phyloP scores from a whole-genome alignment of 2,113 vertebrate species.

The Nematolebias whitei region DNA sequence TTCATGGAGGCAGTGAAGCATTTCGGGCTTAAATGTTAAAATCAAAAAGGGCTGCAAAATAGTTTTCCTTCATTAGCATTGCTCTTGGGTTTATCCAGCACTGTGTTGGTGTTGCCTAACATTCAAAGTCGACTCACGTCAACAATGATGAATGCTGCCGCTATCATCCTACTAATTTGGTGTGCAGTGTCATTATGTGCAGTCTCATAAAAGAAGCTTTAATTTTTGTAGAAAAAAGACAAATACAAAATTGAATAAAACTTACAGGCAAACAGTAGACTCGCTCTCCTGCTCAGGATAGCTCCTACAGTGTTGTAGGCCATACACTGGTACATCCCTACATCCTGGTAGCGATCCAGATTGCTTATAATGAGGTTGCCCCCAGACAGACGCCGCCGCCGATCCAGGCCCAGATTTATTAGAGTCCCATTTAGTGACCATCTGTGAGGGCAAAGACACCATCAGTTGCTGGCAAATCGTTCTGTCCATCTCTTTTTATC shows the following conservation, averaged over 20 bases:
- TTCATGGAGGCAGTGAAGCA: not conserved
- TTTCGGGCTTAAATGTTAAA: not conserved
- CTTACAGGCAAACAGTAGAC: conserved; percentile 96
- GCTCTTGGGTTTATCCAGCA: not conserved
- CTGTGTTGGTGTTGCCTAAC: conserved; percentile 14
- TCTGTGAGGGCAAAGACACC: conserved; percentile 82
- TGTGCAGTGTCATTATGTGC: conserved; percentile 12
- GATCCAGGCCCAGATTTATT: conserved; percentile 88
- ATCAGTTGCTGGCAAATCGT: conserved; percentile 65
- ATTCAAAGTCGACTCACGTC: conserved; percentile 36
- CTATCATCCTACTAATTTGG: conserved; percentile 7
- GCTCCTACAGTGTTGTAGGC: conserved; percentile 94
- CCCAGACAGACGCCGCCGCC: conserved; percentile 87
- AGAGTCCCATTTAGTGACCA: conserved; percentile 93
- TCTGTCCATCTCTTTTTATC: conserved; percentile 38
- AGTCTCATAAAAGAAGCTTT: not conserved
- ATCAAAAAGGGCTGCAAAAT: not conserved
- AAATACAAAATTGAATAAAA: conserved; percentile 34
- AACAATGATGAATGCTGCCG: conserved; percentile 46
- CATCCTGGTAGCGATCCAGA: conserved; percentile 88
- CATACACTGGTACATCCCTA: conserved; percentile 92
- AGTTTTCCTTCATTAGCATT: conserved; percentile 13
- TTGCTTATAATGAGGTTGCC: conserved; percentile 93
- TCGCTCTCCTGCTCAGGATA: conserved; percentile 89
- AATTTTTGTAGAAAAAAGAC: conserved; percentile 2